Evolutionary conservation across 2,888 invertebrate species (phyloP), one percentile per base, ranked within the genome.

Genomic region (Cosmia trapezina): DNA sequence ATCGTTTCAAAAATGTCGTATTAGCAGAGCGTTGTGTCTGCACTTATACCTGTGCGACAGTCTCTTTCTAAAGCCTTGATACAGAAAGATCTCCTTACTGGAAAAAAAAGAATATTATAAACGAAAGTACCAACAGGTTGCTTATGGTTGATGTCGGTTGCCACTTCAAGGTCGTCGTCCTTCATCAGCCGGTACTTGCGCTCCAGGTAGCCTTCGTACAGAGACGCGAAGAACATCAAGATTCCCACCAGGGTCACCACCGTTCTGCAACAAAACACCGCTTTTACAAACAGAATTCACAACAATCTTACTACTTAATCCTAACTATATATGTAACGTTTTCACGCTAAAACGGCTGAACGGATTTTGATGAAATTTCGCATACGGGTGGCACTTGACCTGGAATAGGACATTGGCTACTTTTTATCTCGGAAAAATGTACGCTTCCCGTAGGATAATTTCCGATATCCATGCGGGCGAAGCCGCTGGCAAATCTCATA

Each of bases 161-260:
- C 93, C 76, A 93, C 91, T 81, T 96, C 97, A 22, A 94, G 92
- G 87, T 97, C 96, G 59, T 93, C 87, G n/a, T 91, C 92, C 68
- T 91, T 90, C 49, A 92, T 91, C 73, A 94, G 92, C 60, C 95
- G 91, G 86, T 96, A 96, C 61, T 90, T 91, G 43, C 94, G 88
- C 86, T 94, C 94, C 68, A 97, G 90, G 77, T 96, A 94, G 53
- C 96, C 96, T 86, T 98, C 98, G 90, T 97, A 97, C 54, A 97
- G 89, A 0, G 97, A 97, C 3, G 97, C 97, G 68, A 96, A 91
- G 67, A 97, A 89, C 94, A 97, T 97, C 85, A 98, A 90, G 12
- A 97, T 86, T 0, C 96, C 81, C 22, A 97, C 95, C 14, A 94
- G 84, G 8, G 96, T 84, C 72, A 94, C 93, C 60, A 96, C 95